Base-by-base conservation (phyloP, 2,888 invertebrate genomes). In the Clivina fossor region DNA sequence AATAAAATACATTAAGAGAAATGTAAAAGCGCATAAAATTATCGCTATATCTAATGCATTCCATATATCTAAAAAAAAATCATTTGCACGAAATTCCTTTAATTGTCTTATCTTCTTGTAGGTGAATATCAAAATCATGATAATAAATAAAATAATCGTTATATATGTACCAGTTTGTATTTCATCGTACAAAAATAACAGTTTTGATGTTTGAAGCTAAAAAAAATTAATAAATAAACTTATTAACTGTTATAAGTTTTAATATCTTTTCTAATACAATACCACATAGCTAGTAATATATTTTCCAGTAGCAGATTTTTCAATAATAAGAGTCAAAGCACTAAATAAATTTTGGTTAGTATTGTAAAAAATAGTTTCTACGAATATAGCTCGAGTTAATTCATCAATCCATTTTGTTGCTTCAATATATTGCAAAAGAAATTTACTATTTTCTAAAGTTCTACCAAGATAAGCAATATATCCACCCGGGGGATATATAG, bases 331-430 rank as follows among this genome's bases (percentile, higher is more conserved):
- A 11, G 46, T 53, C 22, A 68, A 63, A 2, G 64, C 57, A 59
- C 64, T 63, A 48, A 70, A 70, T 9, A 69, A 54, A 47, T 70
- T 70, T 11, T 60, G 61, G 53, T 69, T 68, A 2, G 63, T 59
- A 38, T 65, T 69, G 58, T 70, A 70, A 0, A 63, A 41, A 11
- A 66, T 59, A 57, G 66, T 66, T 60, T 70, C 69, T 5, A 69
- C 49, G 19, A 68, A 62, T 4, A 69, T n/a, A 9, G 59, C 62
- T 54, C 68, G 53, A 3, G 68, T 66, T 9, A 50, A 33, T 9
- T 47, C 26, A 58, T 69, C 67, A 8, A 69, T 46, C 70, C 70
- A 70, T 1, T 56, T 59, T 44, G 64, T 61, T 13, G 62, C 59
- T 3, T 37, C 32, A 7, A 68, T 47, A 57, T 69, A 69, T 5